Percentiles rank a stretch among this genome's conserved stretches.
Evolutionary conservation across 1,140 invertebrate species (phyloP).

Genomic region (Sarcophaga peregrina): DNA sequence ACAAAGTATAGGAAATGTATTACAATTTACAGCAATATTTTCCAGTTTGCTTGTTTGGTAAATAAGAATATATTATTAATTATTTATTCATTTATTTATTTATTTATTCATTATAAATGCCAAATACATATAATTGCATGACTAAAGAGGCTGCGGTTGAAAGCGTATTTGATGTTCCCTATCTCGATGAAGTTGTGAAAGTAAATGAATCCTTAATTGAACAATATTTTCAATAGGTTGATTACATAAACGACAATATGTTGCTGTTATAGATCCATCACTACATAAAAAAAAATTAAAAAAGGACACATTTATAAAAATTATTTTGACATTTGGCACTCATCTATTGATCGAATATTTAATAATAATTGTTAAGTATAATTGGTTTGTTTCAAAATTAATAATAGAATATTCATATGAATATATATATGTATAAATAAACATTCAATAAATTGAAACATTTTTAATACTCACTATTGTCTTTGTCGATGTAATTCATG

Average conservation of each 20-base stretch:
- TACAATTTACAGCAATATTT: no score
- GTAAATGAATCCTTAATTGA: slow-evolving; percentile 68
- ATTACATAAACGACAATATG: slow-evolving; percentile 68
- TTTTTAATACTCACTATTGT: slow-evolving; percentile 59
- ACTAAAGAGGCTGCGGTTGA: slow-evolving; percentile 10
- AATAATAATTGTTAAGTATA: not conserved
- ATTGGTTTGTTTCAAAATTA: slow-evolving; percentile 27
- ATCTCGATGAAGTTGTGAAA: slow-evolving; percentile 64
- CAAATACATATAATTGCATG: no score
- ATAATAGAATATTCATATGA: not conserved
- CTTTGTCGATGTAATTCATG: slow-evolving; percentile 58
- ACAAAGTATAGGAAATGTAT: no score
- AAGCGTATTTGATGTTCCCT: slow-evolving; percentile 59
- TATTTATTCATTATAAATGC: no score
- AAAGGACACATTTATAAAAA: slow-evolving; percentile 45
- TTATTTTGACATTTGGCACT: not conserved
- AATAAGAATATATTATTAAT: no score
- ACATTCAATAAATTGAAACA: not conserved
- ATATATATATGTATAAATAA: not conserved
- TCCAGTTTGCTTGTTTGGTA: no score
- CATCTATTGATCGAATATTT: no score
- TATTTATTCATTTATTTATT: no score
- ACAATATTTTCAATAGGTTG: slow-evolving; percentile 57
- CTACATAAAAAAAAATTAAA: slow-evolving; percentile 56
- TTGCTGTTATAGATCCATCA: slow-evolving; percentile 56